Evolutionary conservation across 1,140 invertebrate species (phyloP).

Genomic region (Bombus ignitus): DNA sequence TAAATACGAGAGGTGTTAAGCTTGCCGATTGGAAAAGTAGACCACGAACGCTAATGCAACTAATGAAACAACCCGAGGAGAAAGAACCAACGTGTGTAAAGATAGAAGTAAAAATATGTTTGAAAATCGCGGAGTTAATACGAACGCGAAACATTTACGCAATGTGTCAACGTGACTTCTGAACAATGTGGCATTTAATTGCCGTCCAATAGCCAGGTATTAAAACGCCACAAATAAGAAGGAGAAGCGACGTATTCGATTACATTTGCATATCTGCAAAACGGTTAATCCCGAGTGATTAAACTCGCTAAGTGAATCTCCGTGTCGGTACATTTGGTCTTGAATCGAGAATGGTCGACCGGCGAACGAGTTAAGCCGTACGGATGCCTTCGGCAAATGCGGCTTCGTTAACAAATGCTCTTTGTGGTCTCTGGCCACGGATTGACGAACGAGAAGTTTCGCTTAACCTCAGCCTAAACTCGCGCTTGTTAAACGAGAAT

Average conservation of each 20-base stretch:
- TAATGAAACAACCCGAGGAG: too few relatives aligned
- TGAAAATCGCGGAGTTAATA: too few relatives aligned
- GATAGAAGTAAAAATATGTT: too few relatives aligned
- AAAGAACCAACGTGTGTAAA: too few relatives aligned
- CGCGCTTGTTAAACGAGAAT: conserved; percentile 1
- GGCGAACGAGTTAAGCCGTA: not conserved
- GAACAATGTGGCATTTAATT: too few relatives aligned
- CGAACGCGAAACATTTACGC: fast-evolving
- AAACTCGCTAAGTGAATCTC: not conserved
- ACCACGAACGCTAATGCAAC: too few relatives aligned
- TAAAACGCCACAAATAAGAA: too few relatives aligned
- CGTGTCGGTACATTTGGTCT: not conserved
- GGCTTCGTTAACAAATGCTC: conserved; percentile 13
- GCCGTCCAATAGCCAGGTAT: too few relatives aligned
- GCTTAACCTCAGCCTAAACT: not conserved
- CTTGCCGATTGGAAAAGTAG: too few relatives aligned
- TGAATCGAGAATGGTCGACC: not conserved
- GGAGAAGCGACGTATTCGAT: too few relatives aligned
- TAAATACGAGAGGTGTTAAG: too few relatives aligned
- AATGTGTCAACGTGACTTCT: too few relatives aligned
- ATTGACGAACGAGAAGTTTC: not conserved
- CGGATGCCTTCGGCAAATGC: not conserved
- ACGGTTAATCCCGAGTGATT: not conserved
- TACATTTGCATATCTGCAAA: not conserved
- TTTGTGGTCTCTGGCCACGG: not conserved